Base-by-base conservation (phyloP, 2,888 invertebrate genomes). In the Drosophila prostipennis region DNA sequence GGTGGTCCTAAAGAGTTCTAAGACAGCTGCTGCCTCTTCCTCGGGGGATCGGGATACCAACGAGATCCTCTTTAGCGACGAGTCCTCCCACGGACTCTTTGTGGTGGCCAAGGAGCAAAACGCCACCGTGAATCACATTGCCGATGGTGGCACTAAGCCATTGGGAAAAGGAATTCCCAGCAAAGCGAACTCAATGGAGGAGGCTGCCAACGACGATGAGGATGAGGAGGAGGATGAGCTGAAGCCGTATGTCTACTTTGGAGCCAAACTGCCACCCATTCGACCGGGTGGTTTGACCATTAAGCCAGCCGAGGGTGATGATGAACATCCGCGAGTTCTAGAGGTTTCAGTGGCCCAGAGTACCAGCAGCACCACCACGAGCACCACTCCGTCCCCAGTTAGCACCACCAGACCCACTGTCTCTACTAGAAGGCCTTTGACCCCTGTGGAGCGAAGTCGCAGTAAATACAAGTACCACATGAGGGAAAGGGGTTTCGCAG, bases 211-310 rank as follows among this genome's bases (percentile, higher is more conserved):
- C 0, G 79, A 77, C 1, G 88, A 72, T 8, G 87, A 87, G 2
- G 91, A 90, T 42, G 87, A 72, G 10, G 87, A 87, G 2, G 91
- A 90, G 43, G 87, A 90, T 45, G 95, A 95, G 80, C 93, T 95
- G 92, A 94, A 94, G 52, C 95, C 95, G 11, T 96, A 95, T 90
- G 92, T 95, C 63, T 94, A 93, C 85, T 96, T 96, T 87, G 96
- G 96, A 0, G 94, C 95, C 84, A 95, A 95, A 87, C 84, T 94
- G 42, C 92, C 92, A 1, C 92, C 93, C 0, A 89, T 93, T 1
- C 90, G 88, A 48, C 92, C 91, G 0, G 89, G 83, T 2, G 80
- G 88, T 0, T 69, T 91, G 34, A 87, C 87, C 29, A 91, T 91
- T 90, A 94, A 93, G 42, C 91, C 93, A 14, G 87, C 69, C 8